These are phyloP conservation scores for Macropodus opercularis DNA, from an alignment of 2,797 vertebrate species.

Conservation along the genomic window DNA sequence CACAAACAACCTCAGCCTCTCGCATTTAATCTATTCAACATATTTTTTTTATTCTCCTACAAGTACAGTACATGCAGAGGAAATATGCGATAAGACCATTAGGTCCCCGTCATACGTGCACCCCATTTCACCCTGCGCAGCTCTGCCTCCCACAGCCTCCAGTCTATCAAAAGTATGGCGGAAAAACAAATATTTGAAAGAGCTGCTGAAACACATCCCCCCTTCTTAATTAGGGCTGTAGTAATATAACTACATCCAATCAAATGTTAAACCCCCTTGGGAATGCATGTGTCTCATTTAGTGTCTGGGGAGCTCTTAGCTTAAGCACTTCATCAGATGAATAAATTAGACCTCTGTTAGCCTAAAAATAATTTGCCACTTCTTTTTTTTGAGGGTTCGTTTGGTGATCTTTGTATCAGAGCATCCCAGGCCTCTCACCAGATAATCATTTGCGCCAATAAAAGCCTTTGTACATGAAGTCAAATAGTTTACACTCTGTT, in stretches of 20 bases:
- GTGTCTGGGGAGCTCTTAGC: conserved; percentile 85
- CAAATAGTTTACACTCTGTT: no score
- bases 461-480: neutral
- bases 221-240: conserved; percentile 85
- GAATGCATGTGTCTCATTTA: conserved; percentile 81
- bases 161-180: conserved; percentile 76
- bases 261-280: conserved; percentile 79
- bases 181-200: conserved; percentile 85
- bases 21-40: conserved; percentile 20
- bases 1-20: conserved; percentile 48
- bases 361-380: conserved; percentile 80
- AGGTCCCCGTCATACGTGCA: conserved; percentile 55
- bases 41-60: conserved; percentile 13
- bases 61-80: neutral
- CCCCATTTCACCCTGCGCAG: conserved; percentile 47
- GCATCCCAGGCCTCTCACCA: conserved; percentile 50
- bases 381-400: conserved; percentile 72
- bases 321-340: conserved; percentile 84
- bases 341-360: conserved; percentile 86
- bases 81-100: conserved; percentile 33
- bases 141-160: conserved; percentile 70
- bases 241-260: conserved; percentile 84
- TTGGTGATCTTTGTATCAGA: conserved; percentile 71
- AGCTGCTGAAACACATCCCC: conserved; percentile 83
- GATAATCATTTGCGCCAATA: conserved; percentile 35